These are phyloP conservation scores for Laothoe populi DNA, from an alignment of 2,888 invertebrate genomes.

Conservation along the genomic window DNA sequence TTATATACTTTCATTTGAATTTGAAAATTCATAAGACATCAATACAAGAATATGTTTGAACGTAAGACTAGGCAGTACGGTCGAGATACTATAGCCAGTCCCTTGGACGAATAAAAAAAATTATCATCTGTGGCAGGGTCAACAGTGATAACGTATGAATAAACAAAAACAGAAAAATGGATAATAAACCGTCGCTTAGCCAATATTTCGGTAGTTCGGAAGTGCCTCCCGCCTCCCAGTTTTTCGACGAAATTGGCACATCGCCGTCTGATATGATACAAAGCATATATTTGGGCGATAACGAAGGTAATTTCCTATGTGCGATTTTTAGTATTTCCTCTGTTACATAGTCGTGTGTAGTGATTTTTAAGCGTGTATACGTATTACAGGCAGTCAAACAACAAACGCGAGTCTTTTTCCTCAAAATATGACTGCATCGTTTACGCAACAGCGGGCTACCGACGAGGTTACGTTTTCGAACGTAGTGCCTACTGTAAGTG, in stretches of 20 bases:
- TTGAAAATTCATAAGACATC: too few species aligned
- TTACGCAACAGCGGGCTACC: constrained; percentile 53
- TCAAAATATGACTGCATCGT: constrained; percentile 62
- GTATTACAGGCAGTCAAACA: constrained; percentile 48
- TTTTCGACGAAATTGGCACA: constrained; percentile 80
- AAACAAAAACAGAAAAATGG: constrained; percentile 57
- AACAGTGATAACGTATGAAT: constrained; percentile 1
- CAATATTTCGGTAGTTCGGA: constrained; percentile 83
- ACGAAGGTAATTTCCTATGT: constrained; percentile 54
- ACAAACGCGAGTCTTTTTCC: constrained; percentile 55
- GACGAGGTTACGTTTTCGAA: constrained; percentile 66
- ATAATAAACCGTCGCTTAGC: constrained; percentile 82
- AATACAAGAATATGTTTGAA: too few species aligned
- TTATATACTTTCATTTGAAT: too few species aligned
- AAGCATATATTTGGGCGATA: constrained; percentile 75
- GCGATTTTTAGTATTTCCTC: constrained; percentile 30
- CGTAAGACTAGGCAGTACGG: too few species aligned
- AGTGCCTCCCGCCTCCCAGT: constrained; percentile 74
- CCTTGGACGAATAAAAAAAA: neutral
- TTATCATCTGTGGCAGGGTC: neutral
- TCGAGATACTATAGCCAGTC: too few species aligned
- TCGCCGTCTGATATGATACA: constrained; percentile 79
- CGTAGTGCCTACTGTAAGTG: constrained; percentile 69
- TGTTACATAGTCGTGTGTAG: constrained; percentile 20
- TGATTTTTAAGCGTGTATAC: neutral